phyloP scores from a whole-genome alignment of 2,113 vertebrate genomes.

The Lasiurus cinereus region DNA sequence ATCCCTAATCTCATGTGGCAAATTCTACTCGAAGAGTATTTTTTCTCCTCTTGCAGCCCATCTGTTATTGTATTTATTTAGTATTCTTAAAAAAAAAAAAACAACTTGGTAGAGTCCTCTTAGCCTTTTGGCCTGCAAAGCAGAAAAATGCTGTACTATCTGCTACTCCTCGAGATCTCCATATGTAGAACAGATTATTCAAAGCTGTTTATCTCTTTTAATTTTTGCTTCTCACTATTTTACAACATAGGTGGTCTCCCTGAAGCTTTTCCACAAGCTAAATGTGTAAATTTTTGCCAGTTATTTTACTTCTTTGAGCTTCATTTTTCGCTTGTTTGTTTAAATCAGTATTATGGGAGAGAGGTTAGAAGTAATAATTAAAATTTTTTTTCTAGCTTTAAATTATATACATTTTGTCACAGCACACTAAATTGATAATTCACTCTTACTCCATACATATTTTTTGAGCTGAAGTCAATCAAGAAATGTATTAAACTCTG shows the following conservation, averaged over 20 bases:
- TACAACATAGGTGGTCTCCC: slow-evolving; percentile 44
- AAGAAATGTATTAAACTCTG: slow-evolving; percentile 18
- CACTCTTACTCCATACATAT: not conserved
- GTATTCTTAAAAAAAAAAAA: slow-evolving; percentile 37
- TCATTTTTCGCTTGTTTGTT: not conserved
- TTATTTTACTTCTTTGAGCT: not conserved
- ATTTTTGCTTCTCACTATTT: not conserved
- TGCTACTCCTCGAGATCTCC: not conserved
- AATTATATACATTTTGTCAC: not conserved
- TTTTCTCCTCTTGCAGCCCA: slow-evolving; percentile 71
- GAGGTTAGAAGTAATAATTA: not conserved
- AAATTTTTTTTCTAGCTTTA: not conserved
- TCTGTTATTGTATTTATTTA: slow-evolving; percentile 72
- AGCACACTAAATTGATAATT: slow-evolving; percentile 9
- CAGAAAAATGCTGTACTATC: not conserved
- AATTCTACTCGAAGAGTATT: slow-evolving; percentile 63
- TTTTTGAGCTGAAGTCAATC: not conserved
- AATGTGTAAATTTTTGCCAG: not conserved
- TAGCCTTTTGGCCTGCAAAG: slow-evolving; percentile 54
- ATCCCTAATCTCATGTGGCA: slow-evolving; percentile 68
- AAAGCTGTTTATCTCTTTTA: not conserved
- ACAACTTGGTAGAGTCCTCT: slow-evolving; percentile 33
- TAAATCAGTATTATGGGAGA: not conserved
- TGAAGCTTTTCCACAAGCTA: not conserved
- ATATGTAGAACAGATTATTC: slow-evolving; percentile 34